A percentile compares a stretch with the other conserved stretches of the same genome.
phyloP scores from a whole-genome alignment of 2,113 vertebrate species.

The Sprattus sprattus region DNA sequence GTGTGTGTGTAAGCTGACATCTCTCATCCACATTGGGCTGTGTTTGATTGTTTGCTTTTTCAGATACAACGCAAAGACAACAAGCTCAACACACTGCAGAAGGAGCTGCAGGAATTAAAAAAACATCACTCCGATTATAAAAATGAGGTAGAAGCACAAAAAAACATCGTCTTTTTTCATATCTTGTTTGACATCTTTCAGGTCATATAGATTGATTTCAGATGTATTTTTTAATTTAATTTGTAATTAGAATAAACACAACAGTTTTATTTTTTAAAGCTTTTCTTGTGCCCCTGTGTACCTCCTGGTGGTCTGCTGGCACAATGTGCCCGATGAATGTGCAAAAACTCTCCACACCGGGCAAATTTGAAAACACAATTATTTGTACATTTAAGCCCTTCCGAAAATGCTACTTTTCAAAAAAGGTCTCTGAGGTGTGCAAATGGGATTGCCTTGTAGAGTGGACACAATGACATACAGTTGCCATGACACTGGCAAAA shows the following conservation, averaged over 20 bases:
- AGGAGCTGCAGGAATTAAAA: conserved; percentile 53
- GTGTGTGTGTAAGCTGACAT: neutral
- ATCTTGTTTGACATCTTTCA: neutral
- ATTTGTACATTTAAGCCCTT: too few species aligned
- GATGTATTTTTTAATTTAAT: neutral
- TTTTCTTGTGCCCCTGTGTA: neutral
- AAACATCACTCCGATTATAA: conserved; percentile 52
- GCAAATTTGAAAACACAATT: too few species aligned
- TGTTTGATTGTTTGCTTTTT: conserved; percentile 36
- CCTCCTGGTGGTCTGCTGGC: neutral
- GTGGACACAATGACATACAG: too few species aligned
- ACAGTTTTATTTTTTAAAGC: neutral
- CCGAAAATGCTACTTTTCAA: too few species aligned
- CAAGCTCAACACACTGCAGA: conserved; percentile 54
- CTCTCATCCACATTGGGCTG: neutral
- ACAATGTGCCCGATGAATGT: neutral
- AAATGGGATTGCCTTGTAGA: too few species aligned
- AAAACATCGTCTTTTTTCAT: neutral
- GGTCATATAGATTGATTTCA: neutral
- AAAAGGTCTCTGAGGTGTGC: too few species aligned
- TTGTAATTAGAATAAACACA: neutral
- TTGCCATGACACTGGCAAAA: too few species aligned
- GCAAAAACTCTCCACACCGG: neutral
- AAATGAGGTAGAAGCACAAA: conserved; percentile 32
- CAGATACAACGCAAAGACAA: conserved; percentile 63